These are phyloP conservation scores for Sciurus vulgaris DNA, from an alignment of 2,797 vertebrate genomes.

Conservation along the genomic window DNA sequence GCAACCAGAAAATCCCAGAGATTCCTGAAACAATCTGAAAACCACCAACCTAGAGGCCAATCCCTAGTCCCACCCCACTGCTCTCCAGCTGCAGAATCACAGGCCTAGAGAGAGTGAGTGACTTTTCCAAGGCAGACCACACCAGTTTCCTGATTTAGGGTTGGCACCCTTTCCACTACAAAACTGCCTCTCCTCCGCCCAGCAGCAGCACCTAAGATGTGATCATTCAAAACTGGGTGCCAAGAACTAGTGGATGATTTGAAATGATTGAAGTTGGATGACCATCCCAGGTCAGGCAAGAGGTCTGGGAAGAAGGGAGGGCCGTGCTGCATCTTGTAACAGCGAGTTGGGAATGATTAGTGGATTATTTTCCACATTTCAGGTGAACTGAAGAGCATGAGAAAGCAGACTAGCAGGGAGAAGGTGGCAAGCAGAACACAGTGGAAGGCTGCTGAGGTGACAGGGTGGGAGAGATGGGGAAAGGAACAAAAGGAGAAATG, in stretches of 20 bases:
- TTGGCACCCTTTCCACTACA: not conserved
- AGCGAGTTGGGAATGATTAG: not conserved
- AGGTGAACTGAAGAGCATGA: not conserved
- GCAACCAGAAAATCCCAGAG: not conserved
- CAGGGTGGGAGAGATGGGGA: not conserved
- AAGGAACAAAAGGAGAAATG: not conserved
- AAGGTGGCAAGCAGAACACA: not conserved
- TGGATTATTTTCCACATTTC: not conserved
- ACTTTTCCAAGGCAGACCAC: not conserved
- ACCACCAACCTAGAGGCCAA: not conserved
- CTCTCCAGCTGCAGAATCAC: not conserved
- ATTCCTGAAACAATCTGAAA: conserved; percentile 1
- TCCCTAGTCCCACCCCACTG: not conserved
- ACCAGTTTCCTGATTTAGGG: not conserved
- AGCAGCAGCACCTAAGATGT: not conserved
- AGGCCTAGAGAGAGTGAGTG: not conserved
- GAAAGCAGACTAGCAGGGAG: not conserved
- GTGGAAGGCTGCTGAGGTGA: not conserved
- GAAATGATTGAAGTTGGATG: not conserved
- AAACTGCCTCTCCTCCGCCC: not conserved
- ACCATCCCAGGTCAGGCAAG: not conserved
- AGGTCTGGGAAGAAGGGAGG: not conserved
- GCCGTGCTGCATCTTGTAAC: not conserved
- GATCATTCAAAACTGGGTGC: not conserved
- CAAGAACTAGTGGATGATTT: not conserved